Conservation (phyloP, 2,797 vertebrate genomes). For the Borostomias antarcticus region DNA sequence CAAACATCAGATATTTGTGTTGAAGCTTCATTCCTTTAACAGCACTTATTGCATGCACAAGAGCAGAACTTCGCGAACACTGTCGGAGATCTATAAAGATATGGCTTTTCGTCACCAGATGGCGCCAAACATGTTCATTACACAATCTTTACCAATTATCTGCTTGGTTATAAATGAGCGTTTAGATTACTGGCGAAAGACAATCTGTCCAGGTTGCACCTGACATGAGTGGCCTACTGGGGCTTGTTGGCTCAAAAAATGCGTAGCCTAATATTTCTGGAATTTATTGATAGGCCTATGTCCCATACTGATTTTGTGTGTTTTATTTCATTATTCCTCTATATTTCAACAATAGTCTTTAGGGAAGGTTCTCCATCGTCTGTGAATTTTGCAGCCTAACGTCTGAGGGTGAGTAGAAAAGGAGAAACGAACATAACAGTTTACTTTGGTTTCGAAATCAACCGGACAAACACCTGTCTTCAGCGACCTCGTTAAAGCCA, state of each 20-base stretch:
- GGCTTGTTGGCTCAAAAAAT: too few relatives aligned
- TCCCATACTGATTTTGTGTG: too few relatives aligned
- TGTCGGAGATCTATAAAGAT: not conserved
- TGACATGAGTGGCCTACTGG: too few relatives aligned
- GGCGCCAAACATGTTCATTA: conserved; percentile 41
- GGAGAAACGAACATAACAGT: conserved; percentile 37
- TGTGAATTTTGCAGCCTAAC: too few relatives aligned
- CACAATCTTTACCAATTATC: not conserved
- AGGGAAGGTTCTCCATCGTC: not conserved
- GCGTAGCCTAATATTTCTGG: too few relatives aligned
- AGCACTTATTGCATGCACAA: too few relatives aligned
- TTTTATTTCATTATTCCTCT: too few relatives aligned
- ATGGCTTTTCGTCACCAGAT: conserved; percentile 33
- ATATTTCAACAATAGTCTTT: too few relatives aligned
- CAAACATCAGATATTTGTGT: not conserved
- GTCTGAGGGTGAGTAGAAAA: conserved; percentile 20
- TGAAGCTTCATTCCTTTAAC: not conserved
- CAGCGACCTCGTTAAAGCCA: conserved; percentile 56
- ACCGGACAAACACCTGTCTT: conserved; percentile 68
- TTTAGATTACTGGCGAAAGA: too few relatives aligned
- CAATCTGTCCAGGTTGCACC: not conserved
- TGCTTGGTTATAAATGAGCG: too few relatives aligned
- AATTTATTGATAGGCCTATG: too few relatives aligned
- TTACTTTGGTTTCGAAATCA: conserved; percentile 53
- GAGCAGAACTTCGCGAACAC: not conserved